These are phyloP conservation scores for Paramormyrops kingsleyae DNA, from an alignment of 2,113 vertebrate species.

Conservation along the genomic window DNA sequence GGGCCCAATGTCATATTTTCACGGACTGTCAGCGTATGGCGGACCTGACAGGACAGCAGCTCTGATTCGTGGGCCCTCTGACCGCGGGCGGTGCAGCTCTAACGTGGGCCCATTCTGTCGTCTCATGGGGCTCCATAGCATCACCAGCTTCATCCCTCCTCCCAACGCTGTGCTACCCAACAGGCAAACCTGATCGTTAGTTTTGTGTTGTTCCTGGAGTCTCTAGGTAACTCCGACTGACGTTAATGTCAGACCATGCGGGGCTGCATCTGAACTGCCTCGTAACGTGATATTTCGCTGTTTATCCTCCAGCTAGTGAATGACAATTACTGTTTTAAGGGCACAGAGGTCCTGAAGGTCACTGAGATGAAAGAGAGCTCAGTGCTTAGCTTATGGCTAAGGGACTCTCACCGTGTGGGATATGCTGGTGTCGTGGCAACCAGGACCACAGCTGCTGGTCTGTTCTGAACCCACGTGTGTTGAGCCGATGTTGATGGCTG, in stretches of 20 bases:
- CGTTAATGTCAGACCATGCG: not conserved
- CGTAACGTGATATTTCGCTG: not conserved
- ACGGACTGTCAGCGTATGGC: not conserved
- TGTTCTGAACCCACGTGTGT: not conserved
- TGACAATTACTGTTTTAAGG: not conserved
- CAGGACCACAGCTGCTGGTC: not conserved
- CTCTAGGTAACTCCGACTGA: not conserved
- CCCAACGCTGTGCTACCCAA: not conserved
- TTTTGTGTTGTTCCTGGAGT: not conserved
- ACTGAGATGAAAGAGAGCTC: not conserved
- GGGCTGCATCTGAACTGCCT: not conserved
- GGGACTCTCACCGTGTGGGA: not conserved
- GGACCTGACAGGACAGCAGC: not conserved
- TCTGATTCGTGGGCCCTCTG: not conserved
- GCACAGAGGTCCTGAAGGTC: not conserved
- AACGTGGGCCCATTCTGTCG: not conserved
- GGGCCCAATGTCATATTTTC: not conserved
- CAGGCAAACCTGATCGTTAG: not conserved
- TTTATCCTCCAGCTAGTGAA: not conserved
- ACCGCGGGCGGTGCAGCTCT: not conserved
- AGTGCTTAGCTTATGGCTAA: not conserved
- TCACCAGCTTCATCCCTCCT: not conserved
- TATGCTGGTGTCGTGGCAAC: not conserved
- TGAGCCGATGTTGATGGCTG: not conserved
- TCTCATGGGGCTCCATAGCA: not conserved